Conservation (phyloP, 2,888 invertebrate genomes). For the Harmothoe impar region DNA sequence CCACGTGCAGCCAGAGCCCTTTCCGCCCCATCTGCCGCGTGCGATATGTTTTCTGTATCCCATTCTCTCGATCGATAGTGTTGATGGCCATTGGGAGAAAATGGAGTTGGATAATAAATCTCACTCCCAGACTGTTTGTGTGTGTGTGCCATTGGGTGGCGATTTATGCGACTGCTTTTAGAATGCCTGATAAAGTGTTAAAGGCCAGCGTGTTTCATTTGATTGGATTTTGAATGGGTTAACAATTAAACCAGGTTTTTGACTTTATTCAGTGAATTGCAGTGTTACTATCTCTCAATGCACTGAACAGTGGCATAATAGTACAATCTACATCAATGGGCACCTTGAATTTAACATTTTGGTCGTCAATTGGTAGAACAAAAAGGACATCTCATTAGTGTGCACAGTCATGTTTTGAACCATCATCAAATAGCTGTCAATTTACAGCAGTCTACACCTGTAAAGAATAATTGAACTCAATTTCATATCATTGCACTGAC, state of each 20-base stretch:
- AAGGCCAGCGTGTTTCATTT: slow-evolving; percentile 2
- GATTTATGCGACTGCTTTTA: not conserved
- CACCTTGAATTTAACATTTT: too few relatives aligned
- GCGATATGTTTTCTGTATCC: not conserved
- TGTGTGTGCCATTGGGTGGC: not conserved
- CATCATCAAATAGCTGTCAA: too few relatives aligned
- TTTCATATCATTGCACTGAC: too few relatives aligned
- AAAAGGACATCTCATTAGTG: too few relatives aligned
- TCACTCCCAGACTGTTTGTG: not conserved
- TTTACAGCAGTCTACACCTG: too few relatives aligned
- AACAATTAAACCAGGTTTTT: not conserved
- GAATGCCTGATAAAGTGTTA: not conserved
- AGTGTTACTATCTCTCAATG: too few relatives aligned
- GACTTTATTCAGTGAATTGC: not conserved
- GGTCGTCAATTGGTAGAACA: too few relatives aligned
- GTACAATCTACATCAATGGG: too few relatives aligned
- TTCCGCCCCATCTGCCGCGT: slow-evolving; percentile 4
- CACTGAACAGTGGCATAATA: too few relatives aligned
- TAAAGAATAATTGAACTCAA: too few relatives aligned
- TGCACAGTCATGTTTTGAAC: too few relatives aligned
- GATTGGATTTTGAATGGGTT: slow-evolving; percentile 6
- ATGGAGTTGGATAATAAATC: not conserved
- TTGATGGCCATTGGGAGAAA: not conserved
- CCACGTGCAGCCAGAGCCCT: not conserved
- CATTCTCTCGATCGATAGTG: not conserved